phyloP scores from a whole-genome alignment of 2,888 invertebrate genomes.

The Strigamia crassipes region DNA sequence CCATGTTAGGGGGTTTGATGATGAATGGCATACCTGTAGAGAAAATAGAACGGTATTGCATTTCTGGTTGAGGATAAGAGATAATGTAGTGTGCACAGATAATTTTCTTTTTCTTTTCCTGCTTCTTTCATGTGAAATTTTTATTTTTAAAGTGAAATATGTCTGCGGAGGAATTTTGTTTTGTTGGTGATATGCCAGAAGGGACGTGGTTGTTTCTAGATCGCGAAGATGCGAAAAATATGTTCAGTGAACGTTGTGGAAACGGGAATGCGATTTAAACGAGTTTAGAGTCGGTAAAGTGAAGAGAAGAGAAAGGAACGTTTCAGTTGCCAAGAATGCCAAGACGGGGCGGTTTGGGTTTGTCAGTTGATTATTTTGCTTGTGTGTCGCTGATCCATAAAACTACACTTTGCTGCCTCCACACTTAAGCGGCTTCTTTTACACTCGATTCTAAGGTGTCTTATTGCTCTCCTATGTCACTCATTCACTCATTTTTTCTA shows the following conservation, averaged over 20 bases:
- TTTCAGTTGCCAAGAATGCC: neutral
- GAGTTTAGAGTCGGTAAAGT: constrained; percentile 22
- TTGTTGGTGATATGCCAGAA: constrained; percentile 17
- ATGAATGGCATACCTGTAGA: constrained; percentile 28
- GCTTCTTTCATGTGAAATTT: neutral
- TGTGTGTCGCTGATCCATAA: constrained; percentile 40
- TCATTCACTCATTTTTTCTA: constrained; percentile 17
- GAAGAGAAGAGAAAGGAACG: neutral
- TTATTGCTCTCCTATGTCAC: constrained; percentile 15
- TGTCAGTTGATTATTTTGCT: constrained; percentile 32
- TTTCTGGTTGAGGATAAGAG: constrained; percentile 22
- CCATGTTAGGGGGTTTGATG: neutral
- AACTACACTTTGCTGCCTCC: constrained; percentile 37
- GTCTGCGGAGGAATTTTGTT: constrained; percentile 8
- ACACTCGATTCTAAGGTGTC: constrained; percentile 27
- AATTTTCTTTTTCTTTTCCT: neutral
- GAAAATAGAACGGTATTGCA: constrained; percentile 18
- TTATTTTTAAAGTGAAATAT: constrained; percentile 10
- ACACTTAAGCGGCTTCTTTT: constrained; percentile 41
- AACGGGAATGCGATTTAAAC: constrained; percentile 19
- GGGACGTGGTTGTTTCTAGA: neutral
- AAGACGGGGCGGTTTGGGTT: neutral
- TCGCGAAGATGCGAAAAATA: neutral
- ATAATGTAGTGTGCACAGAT: neutral
- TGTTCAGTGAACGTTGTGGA: constrained; percentile 28